Evolutionary conservation across 2,113 vertebrate genomes (phyloP).

Genomic region (Rhineura floridana): DNA sequence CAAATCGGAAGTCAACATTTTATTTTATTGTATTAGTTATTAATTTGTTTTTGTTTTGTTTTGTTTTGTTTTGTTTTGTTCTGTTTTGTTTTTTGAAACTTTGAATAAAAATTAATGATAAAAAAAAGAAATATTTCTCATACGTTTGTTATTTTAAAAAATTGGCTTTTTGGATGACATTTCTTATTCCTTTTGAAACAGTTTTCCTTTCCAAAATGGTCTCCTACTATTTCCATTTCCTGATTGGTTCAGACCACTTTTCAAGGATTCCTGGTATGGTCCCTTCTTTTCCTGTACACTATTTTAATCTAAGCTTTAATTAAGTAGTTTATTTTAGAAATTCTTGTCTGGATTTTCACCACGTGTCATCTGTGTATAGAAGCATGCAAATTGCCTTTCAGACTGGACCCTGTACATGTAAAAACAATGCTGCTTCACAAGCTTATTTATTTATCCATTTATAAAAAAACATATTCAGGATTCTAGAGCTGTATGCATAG

Average conservation of each 20-base stretch:
- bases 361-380: no score
- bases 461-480: no score
- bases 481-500: no score
- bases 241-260: background rate
- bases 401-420: background rate
- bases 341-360: background rate
- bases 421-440: background rate
- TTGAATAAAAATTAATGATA: no score
- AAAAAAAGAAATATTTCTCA: no score
- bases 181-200: background rate
- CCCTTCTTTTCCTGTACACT: background rate
- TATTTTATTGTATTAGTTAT: no score
- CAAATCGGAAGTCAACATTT: no score
- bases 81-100: no score
- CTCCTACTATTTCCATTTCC: background rate
- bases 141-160: background rate
- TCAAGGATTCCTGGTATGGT: background rate
- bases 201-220: background rate
- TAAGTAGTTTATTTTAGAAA: background rate
- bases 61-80: no score
- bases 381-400: background rate
- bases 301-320: background rate
- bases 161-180: background rate
- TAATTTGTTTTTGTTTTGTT: no score
- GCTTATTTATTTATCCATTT: no score